phyloP scores from a whole-genome alignment of 2,113 vertebrate species.

The Lontra canadensis region DNA sequence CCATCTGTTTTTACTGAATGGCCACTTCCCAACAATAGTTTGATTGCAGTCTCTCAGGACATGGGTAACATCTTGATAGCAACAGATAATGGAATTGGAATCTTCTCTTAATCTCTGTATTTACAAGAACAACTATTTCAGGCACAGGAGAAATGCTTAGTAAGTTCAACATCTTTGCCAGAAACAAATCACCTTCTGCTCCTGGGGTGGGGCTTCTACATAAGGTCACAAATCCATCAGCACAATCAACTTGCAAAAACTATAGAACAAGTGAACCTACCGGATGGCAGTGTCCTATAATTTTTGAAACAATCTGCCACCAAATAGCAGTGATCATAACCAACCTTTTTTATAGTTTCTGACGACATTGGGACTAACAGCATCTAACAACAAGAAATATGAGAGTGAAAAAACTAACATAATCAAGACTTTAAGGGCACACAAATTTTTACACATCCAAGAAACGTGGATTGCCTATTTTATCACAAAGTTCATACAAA shows the following conservation, averaged over 20 bases:
- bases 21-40: constrained; percentile 18
- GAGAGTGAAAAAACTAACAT: neutral
- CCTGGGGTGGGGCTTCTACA: neutral
- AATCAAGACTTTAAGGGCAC: neutral
- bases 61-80: constrained; percentile 45
- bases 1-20: constrained; percentile 66
- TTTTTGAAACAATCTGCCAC: constrained; percentile 66
- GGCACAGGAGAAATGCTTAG: constrained; percentile 23
- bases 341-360: constrained; percentile 49
- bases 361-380: neutral
- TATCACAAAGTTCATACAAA: neutral
- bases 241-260: neutral
- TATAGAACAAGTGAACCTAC: neutral
- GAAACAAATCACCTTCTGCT: neutral
- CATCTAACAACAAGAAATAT: neutral
- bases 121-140: neutral
- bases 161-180: constrained; percentile 39
- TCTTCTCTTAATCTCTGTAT: constrained; percentile 23
- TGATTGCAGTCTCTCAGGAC: constrained; percentile 46
- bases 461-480: neutral
- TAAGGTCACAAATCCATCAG: constrained; percentile 26
- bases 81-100: constrained; percentile 34
- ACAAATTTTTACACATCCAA: neutral
- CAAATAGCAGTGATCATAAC: constrained; percentile 41
- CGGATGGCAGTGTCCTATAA: neutral